Percentiles rank a stretch among this genome's conserved stretches.
Conservation (phyloP, 2,888 invertebrate genomes). For the Clivina fossor region DNA sequence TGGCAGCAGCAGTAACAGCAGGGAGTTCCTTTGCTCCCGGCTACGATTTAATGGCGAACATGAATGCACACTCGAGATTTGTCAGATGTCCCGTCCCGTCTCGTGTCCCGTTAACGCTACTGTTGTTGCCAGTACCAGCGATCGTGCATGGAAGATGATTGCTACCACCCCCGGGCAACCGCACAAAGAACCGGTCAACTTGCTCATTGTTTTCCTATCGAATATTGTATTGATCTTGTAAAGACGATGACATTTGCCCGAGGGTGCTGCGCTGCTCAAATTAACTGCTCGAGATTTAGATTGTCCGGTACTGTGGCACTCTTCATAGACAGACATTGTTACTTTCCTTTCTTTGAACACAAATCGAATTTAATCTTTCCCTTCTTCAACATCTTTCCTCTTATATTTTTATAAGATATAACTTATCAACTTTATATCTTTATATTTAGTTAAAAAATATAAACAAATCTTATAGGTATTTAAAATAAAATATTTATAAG, state of each 20-base stretch:
- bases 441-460: too few relatives aligned
- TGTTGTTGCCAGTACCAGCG: not conserved
- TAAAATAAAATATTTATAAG: too few relatives aligned
- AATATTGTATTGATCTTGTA: slow-evolving; percentile 31
- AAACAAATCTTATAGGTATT: too few relatives aligned
- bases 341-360: too few relatives aligned
- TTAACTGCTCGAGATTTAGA: slow-evolving; percentile 27
- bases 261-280: slow-evolving; percentile 22
- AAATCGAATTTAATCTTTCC: too few relatives aligned
- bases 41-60: slow-evolving; percentile 49
- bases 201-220: slow-evolving; percentile 32
- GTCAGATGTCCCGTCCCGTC: slow-evolving; percentile 45
- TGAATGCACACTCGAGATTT: slow-evolving; percentile 46
- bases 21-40: slow-evolving; percentile 43
- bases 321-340: too few relatives aligned
- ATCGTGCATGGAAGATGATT: too few relatives aligned
- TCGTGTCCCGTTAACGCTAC: slow-evolving; percentile 1
- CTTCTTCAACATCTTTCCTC: too few relatives aligned
- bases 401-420: too few relatives aligned
- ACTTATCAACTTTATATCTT: too few relatives aligned
- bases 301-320: too few relatives aligned
- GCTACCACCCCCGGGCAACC: slow-evolving; percentile 15
- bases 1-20: slow-evolving; percentile 26
- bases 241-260: slow-evolving; percentile 31
- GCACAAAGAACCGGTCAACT: slow-evolving; percentile 30